Evolutionary conservation across 2,888 invertebrate genomes (phyloP).

Genomic region (Oscheius sp.): DNA sequence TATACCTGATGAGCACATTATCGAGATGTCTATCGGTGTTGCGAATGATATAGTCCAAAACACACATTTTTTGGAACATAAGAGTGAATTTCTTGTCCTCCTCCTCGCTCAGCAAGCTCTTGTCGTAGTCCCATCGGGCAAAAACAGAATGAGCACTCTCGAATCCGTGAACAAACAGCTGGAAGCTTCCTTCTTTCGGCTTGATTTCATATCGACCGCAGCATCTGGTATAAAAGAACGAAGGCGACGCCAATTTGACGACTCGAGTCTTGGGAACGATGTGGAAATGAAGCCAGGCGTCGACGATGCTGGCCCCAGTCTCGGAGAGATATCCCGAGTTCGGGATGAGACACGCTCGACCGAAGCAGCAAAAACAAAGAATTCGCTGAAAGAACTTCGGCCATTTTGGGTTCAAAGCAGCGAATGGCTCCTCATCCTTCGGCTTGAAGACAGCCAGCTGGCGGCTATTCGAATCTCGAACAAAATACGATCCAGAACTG

Average conservation of each 20-base stretch:
- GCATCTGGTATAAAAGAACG: conserved; percentile 85
- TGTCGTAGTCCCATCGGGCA: conserved; percentile 75
- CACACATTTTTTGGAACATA: conserved; percentile 81
- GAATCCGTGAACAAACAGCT: conserved; percentile 92
- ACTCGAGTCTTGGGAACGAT: conserved; percentile 93
- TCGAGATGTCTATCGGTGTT: conserved; percentile 84
- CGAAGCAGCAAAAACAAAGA: conserved; percentile 88
- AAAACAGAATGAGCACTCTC: conserved; percentile 98
- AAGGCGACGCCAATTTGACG: conserved; percentile 92
- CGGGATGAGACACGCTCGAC: conserved; percentile 94
- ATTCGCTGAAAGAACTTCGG: conserved; percentile 87
- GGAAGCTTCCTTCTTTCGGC: conserved; percentile 72
- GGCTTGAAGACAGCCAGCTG: conserved; percentile 96
- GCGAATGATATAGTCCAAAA: conserved; percentile 66
- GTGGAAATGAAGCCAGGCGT: conserved; percentile 83
- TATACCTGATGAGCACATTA: conserved; percentile 93
- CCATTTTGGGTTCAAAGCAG: conserved; percentile 97
- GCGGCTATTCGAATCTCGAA: conserved; percentile 82
- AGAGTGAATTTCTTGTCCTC: conserved; percentile 79
- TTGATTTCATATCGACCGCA: conserved; percentile 49
- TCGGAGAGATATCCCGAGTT: conserved; percentile 98
- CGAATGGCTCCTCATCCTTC: conserved; percentile 99
- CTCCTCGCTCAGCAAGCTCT: conserved; percentile 46
- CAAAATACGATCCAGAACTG: conserved; percentile 86
- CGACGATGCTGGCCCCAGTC: conserved; percentile 95